phyloP scores from a whole-genome alignment of 2,113 vertebrate genomes.

The Carassius gibelio region DNA sequence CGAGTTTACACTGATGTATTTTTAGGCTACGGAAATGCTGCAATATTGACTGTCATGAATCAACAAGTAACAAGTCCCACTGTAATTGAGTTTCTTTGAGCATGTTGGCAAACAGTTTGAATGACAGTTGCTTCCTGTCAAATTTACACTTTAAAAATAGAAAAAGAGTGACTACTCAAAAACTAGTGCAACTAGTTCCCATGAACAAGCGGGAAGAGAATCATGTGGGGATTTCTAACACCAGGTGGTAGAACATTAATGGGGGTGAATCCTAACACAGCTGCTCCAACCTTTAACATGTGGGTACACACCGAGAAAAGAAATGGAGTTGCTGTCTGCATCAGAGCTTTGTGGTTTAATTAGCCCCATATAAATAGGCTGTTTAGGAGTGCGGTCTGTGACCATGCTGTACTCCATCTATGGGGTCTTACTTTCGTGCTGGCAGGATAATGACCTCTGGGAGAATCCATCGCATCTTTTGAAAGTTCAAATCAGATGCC shows the following conservation, averaged over 20 bases:
- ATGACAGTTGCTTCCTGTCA: background rate
- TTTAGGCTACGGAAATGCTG: background rate
- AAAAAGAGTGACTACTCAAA: background rate
- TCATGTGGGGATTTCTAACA: constrained; percentile 19
- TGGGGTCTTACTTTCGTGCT: constrained; percentile 11
- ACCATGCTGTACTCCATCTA: background rate
- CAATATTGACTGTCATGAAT: constrained; percentile 8
- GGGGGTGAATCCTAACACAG: background rate
- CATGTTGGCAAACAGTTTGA: background rate
- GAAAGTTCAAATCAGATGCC: constrained; percentile 14
- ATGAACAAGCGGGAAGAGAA: background rate
- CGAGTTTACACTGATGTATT: background rate
- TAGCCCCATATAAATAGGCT: constrained; percentile 38
- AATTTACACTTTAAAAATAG: background rate
- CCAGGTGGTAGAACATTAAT: constrained; percentile 48
- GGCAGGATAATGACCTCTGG: constrained; percentile 25
- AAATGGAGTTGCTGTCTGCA: background rate
- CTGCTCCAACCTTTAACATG: background rate
- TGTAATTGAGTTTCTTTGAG: background rate
- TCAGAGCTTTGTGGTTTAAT: constrained; percentile 38
- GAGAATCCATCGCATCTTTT: background rate
- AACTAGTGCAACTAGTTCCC: background rate
- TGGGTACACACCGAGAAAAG: background rate
- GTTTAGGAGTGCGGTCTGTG: constrained; percentile 16
- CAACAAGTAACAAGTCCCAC: no score